These are phyloP conservation scores for Sceloporus undulatus DNA, from an alignment of 2,113 vertebrate species.

Conservation along the genomic window DNA sequence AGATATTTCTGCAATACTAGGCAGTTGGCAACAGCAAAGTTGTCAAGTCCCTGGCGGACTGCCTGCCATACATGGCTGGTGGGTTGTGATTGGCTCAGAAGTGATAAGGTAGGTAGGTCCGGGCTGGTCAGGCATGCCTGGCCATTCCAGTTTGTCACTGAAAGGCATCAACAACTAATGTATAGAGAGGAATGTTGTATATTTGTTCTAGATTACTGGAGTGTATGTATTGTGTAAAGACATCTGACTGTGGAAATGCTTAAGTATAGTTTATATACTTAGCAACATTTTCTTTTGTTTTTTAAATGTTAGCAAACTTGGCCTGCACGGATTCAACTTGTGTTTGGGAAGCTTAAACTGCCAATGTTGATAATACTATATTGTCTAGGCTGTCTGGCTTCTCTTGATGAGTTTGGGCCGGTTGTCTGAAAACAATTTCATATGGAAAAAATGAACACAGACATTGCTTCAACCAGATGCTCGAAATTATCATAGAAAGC, in stretches of 20 bases:
- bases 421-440: not conserved
- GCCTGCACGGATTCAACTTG: not conserved
- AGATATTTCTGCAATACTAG: not conserved
- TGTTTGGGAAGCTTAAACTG: not conserved
- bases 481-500: not conserved
- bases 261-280: not conserved
- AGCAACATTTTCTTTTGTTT: not conserved
- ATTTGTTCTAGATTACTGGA: not conserved
- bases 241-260: not conserved
- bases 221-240: not conserved
- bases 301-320: not conserved
- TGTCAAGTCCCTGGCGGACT: not conserved
- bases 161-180: not conserved
- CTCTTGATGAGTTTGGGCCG: not conserved
- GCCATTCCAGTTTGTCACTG: not conserved
- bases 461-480: not conserved
- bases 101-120: not conserved
- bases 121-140: not conserved
- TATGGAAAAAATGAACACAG: not conserved
- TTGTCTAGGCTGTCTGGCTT: not conserved
- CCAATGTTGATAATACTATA: not conserved
- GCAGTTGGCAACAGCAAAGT: not conserved
- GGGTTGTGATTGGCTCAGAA: not conserved
- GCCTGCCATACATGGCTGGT: not conserved
- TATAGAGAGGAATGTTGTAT: not conserved